Conservation (phyloP, 2,888 invertebrate genomes). For the Reticulitermes lucifugus region DNA sequence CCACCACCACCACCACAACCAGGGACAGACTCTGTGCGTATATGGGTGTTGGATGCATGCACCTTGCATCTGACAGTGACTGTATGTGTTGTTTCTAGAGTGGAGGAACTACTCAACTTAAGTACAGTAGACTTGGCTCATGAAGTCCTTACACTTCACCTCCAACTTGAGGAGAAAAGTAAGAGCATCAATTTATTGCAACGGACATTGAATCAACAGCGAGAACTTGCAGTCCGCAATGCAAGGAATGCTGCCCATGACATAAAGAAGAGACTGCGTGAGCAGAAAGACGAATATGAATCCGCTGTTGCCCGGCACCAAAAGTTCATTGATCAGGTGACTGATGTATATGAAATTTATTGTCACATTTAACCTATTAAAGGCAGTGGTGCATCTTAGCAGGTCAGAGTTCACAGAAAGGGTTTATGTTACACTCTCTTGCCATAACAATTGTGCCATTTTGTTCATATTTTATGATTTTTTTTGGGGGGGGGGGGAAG, state of each 20-base stretch:
- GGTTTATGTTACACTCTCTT: too few relatives aligned
- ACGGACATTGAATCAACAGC: conserved; percentile 70
- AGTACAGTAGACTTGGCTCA: conserved; percentile 72
- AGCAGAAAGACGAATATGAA: conserved; percentile 79
- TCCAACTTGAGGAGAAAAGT: conserved; percentile 72
- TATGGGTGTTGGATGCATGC: too few relatives aligned
- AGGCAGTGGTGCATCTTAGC: too few relatives aligned
- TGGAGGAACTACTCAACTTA: conserved; percentile 69
- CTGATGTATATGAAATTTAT: conserved; percentile 26
- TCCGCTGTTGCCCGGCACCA: conserved; percentile 81
- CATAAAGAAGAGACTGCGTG: conserved; percentile 65
- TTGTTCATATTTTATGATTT: too few relatives aligned
- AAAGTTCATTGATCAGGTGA: conserved; percentile 82
- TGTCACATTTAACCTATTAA: too few relatives aligned
- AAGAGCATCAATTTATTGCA: conserved; percentile 71
- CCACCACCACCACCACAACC: too few relatives aligned
- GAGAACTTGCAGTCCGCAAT: conserved; percentile 62
- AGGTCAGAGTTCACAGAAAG: too few relatives aligned
- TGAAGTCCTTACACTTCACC: conserved; percentile 70
- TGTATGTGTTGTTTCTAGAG: conserved; percentile 59
- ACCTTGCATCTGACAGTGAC: too few relatives aligned
- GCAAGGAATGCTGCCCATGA: conserved; percentile 60
- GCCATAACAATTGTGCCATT: too few relatives aligned
- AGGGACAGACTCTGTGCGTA: too few relatives aligned
- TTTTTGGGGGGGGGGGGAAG: too few relatives aligned